Percentiles rank a stretch among this genome's conserved stretches.
Evolutionary conservation across 2,888 invertebrate species (phyloP).

Genomic region (Watsonalla cultraria): DNA sequence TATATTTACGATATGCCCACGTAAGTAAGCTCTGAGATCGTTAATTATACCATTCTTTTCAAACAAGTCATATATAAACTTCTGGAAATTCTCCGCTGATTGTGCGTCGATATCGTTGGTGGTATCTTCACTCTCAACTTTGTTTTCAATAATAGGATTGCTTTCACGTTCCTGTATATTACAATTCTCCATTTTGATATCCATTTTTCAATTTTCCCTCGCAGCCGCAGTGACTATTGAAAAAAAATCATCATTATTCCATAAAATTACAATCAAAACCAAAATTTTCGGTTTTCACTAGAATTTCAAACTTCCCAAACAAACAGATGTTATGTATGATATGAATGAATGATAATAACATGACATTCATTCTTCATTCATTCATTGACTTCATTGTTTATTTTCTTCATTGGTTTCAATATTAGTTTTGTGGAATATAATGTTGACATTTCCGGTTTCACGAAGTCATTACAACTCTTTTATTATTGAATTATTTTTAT

Average conservation of each 20-base stretch:
- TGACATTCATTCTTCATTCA: constrained; percentile 15
- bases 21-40: constrained; percentile 78
- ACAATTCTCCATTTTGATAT: constrained; percentile 39
- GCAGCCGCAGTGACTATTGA: not conserved
- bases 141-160: constrained; percentile 7
- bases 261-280: constrained; percentile 25
- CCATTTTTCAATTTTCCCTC: constrained; percentile 14
- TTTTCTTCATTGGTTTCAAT: constrained; percentile 50
- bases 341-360: too few relatives aligned
- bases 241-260: constrained; percentile 6
- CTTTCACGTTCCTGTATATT: constrained; percentile 12
- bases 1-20: constrained; percentile 78
- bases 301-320: constrained; percentile 67
- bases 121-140: constrained; percentile 14
- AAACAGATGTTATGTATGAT: constrained; percentile 30
- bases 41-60: constrained; percentile 80
- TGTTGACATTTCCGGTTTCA: too few relatives aligned
- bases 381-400: constrained; percentile 34
- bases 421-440: not conserved
- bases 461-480: too few relatives aligned
- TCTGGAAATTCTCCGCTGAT: constrained; percentile 76
- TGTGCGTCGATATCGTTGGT: constrained; percentile 25
- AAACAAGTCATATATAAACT: constrained; percentile 76
- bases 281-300: constrained; percentile 27
- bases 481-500: too few relatives aligned